A percentile compares a stretch with the other conserved stretches of the same genome.
These are phyloP conservation scores for Toxotes lorentzi DNA, from an alignment of 2,797 vertebrate genomes.

Conservation along the genomic window DNA sequence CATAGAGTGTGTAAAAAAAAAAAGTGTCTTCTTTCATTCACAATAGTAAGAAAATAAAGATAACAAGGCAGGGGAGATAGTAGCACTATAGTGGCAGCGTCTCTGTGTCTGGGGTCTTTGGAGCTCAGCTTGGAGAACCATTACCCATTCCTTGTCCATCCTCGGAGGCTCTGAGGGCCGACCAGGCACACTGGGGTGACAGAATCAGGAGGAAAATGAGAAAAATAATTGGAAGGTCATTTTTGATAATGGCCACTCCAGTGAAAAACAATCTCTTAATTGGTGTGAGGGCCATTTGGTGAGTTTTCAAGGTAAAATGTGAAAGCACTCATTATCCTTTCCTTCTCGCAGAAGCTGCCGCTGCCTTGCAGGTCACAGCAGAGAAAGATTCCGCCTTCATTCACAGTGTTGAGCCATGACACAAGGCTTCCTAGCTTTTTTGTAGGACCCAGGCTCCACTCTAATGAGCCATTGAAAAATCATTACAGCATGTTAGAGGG, in stretches of 20 bases:
- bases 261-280: slow-evolving; percentile 85
- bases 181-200: slow-evolving; percentile 75
- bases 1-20: not conserved
- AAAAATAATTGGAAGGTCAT: slow-evolving; percentile 90
- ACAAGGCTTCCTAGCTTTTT: slow-evolving; percentile 45
- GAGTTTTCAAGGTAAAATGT: slow-evolving; percentile 85
- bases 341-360: slow-evolving; percentile 55
- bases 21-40: slow-evolving; percentile 25
- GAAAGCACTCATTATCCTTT: slow-evolving; percentile 88
- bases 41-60: slow-evolving; percentile 33
- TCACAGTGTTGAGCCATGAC: slow-evolving; percentile 56
- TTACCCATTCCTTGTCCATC: slow-evolving; percentile 77
- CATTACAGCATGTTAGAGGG: slow-evolving; percentile 62
- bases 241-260: slow-evolving; percentile 86
- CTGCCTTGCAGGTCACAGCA: slow-evolving; percentile 58
- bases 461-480: slow-evolving; percentile 83
- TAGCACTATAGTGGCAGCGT: slow-evolving; percentile 29
- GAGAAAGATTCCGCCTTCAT: slow-evolving; percentile 64
- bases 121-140: slow-evolving; percentile 65
- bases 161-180: slow-evolving; percentile 62
- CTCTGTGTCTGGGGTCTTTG: slow-evolving; percentile 49
- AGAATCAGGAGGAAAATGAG: slow-evolving; percentile 81
- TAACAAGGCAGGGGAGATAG: slow-evolving; percentile 34
- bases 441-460: slow-evolving; percentile 53
- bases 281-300: slow-evolving; percentile 82